Evolutionary conservation across 2,888 invertebrate genomes (phyloP).

Genomic region (Tolmerus cingulatus): DNA sequence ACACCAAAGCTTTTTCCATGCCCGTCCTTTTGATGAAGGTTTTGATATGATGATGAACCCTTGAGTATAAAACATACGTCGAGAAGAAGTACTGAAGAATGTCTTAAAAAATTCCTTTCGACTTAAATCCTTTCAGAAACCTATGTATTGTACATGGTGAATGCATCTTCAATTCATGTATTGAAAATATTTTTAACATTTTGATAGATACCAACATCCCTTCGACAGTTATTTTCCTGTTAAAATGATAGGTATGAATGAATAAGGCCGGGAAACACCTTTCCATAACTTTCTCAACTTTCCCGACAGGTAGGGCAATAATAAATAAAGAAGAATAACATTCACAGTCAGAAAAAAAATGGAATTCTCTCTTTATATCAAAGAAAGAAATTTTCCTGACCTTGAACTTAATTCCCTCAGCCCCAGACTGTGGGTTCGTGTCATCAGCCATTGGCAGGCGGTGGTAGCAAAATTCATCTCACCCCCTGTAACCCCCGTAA

Average conservation of each 20-base stretch:
- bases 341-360: background rate
- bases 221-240: background rate
- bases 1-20: background rate
- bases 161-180: background rate
- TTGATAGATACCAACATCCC: background rate
- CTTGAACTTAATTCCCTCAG: background rate
- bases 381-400: background rate
- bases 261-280: background rate
- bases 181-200: background rate
- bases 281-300: background rate
- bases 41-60: background rate
- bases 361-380: background rate
- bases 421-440: background rate
- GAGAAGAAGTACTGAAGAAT: background rate
- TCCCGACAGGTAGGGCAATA: background rate
- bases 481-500: background rate
- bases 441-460: background rate
- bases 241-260: background rate
- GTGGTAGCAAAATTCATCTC: background rate
- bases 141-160: background rate
- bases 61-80: background rate
- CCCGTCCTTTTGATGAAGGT: background rate
- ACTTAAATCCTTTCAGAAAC: background rate
- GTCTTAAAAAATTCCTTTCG: background rate
- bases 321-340: background rate